phyloP scores from a whole-genome alignment of 2,888 invertebrate genomes.

The Spialia ferax region DNA sequence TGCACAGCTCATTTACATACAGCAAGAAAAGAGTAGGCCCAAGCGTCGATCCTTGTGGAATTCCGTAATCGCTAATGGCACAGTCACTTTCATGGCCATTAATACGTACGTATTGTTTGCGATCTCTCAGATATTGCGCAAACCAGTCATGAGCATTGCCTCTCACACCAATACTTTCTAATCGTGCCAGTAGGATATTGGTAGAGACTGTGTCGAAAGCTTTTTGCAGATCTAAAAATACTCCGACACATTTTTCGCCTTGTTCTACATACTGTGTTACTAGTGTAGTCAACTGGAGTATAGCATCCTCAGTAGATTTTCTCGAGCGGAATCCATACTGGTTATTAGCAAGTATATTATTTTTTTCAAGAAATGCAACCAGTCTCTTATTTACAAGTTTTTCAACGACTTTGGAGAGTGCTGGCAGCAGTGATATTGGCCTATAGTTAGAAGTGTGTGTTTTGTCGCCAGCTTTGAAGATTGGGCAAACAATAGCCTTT shows the following conservation, averaged over 20 bases:
- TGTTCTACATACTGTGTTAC: not conserved
- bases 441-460: not conserved
- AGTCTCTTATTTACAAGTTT: slow-evolving; percentile 1
- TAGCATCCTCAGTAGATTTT: slow-evolving; percentile 7
- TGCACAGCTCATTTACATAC: not conserved
- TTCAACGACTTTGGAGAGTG: not conserved
- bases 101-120: not conserved
- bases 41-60: not conserved
- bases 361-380: not conserved
- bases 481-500: slow-evolving; percentile 3
- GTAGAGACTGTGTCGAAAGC: slow-evolving; percentile 4
- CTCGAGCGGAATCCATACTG: not conserved
- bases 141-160: not conserved
- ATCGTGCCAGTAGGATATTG: not conserved
- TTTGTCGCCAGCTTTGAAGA: not conserved
- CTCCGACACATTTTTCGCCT: not conserved
- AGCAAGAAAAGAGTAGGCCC: not conserved
- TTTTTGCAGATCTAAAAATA: slow-evolving; percentile 3
- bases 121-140: not conserved
- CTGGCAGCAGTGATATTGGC: not conserved
- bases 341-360: not conserved
- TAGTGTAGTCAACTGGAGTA: not conserved
- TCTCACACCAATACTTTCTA: not conserved
- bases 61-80: not conserved
- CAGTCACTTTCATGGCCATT: not conserved